Conservation (phyloP, 2,113 vertebrate species). For the Hirundichthys speculiger region DNA sequence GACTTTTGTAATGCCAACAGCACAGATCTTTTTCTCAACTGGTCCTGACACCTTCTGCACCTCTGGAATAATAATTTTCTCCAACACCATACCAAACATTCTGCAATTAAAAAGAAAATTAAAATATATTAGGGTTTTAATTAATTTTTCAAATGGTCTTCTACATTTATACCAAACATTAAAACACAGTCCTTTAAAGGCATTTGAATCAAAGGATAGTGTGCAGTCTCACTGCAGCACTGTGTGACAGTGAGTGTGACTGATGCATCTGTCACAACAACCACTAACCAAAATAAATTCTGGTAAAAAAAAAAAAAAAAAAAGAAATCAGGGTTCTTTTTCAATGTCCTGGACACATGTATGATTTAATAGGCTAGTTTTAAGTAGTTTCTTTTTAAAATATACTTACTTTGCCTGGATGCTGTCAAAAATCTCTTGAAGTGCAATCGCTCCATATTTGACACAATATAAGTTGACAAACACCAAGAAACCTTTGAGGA, state of each 20-base stretch:
- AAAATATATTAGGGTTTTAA: neutral
- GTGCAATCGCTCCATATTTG: slow-evolving; percentile 93
- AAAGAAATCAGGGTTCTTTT: too few relatives aligned
- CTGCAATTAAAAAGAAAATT: slow-evolving; percentile 66
- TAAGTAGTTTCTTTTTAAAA: neutral
- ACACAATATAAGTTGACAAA: slow-evolving; percentile 96
- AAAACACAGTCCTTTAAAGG: too few relatives aligned
- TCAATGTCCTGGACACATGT: too few relatives aligned
- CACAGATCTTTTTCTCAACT: slow-evolving; percentile 98
- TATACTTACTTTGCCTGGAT: slow-evolving; percentile 96
- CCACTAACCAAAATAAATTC: too few relatives aligned
- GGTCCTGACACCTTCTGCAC: slow-evolving; percentile 97
- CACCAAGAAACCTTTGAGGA: slow-evolving; percentile 91
- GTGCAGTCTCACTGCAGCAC: too few relatives aligned
- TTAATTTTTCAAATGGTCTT: too few relatives aligned
- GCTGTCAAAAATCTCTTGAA: slow-evolving; percentile 97
- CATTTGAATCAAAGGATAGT: too few relatives aligned
- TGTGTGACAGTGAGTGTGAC: too few relatives aligned
- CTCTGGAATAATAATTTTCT: slow-evolving; percentile 98
- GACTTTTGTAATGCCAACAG: slow-evolving; percentile 95
- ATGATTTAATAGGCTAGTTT: too few relatives aligned
- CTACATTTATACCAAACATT: too few relatives aligned
- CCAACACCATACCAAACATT: slow-evolving; percentile 99
- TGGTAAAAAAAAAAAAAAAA: too few relatives aligned
- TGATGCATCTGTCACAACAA: too few relatives aligned